Conservation (phyloP, 2,113 vertebrate genomes). For the Paramormyrops kingsleyae region DNA sequence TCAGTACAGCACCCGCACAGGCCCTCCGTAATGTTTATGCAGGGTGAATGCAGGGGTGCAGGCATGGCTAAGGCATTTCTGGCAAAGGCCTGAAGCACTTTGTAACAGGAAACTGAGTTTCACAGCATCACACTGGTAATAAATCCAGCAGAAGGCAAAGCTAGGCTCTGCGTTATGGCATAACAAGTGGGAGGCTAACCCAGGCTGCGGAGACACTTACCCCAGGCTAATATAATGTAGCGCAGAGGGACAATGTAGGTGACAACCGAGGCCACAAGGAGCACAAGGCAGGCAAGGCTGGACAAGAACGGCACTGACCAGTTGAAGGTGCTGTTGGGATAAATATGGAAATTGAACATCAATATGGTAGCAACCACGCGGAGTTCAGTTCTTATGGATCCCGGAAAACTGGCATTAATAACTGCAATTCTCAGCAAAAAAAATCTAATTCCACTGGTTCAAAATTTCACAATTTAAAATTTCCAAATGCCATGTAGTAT, state of each 20-base stretch:
- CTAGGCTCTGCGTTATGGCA: neutral
- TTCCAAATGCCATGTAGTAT: neutral
- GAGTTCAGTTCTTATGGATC: neutral
- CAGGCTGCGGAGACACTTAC: constrained; percentile 58
- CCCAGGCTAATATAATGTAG: constrained; percentile 90
- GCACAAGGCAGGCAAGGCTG: constrained; percentile 69
- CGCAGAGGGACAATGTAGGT: constrained; percentile 82
- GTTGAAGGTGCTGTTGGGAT: constrained; percentile 78
- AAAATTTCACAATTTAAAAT: neutral
- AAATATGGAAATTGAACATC: neutral
- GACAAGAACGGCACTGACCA: constrained; percentile 92
- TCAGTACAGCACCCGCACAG: constrained; percentile 48
- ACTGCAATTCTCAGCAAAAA: neutral
- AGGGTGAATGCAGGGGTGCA: neutral
- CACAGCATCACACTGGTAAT: neutral
- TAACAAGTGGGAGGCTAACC: neutral
- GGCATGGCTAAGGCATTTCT: neutral
- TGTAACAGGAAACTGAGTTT: neutral
- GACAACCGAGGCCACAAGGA: constrained; percentile 59
- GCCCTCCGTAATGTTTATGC: constrained; percentile 18
- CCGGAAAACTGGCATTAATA: neutral
- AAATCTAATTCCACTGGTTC: neutral
- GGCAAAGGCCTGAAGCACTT: neutral
- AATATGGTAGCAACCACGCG: no score
- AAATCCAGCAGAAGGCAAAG: neutral